Conservation (phyloP, 2,113 vertebrate genomes). For the Myiozetetes cayanensis region DNA sequence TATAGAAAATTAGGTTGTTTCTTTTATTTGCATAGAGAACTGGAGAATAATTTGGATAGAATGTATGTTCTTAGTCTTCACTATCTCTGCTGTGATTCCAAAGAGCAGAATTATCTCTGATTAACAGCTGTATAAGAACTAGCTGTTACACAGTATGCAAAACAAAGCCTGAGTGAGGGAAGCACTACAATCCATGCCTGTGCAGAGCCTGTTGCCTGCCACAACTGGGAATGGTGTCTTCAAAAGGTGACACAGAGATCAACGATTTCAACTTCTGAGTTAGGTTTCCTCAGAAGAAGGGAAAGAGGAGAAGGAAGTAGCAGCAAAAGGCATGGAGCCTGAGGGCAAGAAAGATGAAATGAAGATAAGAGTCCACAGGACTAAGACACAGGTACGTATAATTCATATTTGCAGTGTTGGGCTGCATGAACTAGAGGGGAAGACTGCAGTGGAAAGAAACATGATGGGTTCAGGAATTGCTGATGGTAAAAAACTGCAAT, state of each 20-base stretch:
- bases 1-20: neutral
- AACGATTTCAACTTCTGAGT: neutral
- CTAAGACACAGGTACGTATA: neutral
- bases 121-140: neutral
- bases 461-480: neutral
- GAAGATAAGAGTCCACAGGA: neutral
- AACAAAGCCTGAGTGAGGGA: neutral
- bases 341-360: neutral
- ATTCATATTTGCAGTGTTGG: neutral
- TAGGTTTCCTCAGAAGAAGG: neutral
- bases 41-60: neutral
- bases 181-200: fast-evolving
- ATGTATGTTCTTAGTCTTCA: neutral
- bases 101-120: neutral
- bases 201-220: neutral
- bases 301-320: neutral
- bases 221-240: neutral
- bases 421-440: neutral
- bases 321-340: neutral
- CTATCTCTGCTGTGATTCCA: neutral
- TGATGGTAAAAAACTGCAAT: neutral
- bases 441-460: neutral
- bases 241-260: neutral
- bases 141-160: neutral
- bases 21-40: neutral